Evolutionary conservation across 37 sponge, comb jelly and placozoan species (phyloP), one percentile per base, ranked within the genome.

Genomic region (Aplysina aerophoba): DNA sequence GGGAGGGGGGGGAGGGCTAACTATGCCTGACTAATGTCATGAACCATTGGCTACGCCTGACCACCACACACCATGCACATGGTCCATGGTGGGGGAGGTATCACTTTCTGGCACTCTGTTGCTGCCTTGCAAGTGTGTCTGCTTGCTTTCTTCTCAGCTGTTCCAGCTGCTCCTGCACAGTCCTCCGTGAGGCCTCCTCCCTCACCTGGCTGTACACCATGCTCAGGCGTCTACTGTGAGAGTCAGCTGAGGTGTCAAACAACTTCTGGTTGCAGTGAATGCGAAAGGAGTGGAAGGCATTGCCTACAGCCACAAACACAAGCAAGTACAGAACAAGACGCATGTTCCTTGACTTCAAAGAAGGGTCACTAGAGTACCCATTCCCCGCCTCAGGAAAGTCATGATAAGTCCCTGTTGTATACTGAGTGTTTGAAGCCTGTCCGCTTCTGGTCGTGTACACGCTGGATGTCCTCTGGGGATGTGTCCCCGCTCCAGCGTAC

Each of bases 111-210:
- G n/a, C 31, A 33, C 4, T 44, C 50, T 44, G 36, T 71, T 71
- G 4, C 12, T 28, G 36, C 22, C 40, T 75, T 44, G 16, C n/a
- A 21, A 75, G 38, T 22, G 50, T 36, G 37, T n/a, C 54, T 40
- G 31, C 21, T 17, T 75, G 78, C 11, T 75, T 75, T 25, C 41
- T 20, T 36, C 37, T 75, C 19, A 75, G 37, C 3, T 75, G 44
- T 17, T 75, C 78, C 78, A 75, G 25, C 24, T 75, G 78, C 40
- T 75, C 78, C 40, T 75, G 78, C 53, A 75, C 44, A 13, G 78
- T 53, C 37, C 78, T 75, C 25, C 41, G 50, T 21, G 2, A 41
- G 25, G 78, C 78, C 25, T 75, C 54, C 25, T 19, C 24, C 21
- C 14, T 53, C 54, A 75, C 78, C 21, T 41, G 6, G 3, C 54